phyloP scores from a whole-genome alignment of 2,797 vertebrate species.

The Pangasius krempfi region DNA sequence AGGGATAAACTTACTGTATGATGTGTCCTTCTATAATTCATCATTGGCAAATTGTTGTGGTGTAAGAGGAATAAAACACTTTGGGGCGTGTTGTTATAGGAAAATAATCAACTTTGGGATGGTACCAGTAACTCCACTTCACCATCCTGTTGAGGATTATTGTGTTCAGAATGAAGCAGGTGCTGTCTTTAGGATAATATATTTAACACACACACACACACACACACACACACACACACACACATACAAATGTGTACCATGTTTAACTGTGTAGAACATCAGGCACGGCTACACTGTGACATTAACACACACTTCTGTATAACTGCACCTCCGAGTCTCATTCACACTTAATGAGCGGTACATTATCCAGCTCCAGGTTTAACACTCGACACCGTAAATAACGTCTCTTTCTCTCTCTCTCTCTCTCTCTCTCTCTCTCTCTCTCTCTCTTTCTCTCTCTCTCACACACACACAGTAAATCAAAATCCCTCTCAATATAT shows the following conservation, averaged over 20 bases:
- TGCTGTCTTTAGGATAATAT: background rate
- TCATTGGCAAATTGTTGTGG: too few species aligned
- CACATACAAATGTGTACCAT: background rate
- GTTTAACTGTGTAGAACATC: slow-evolving; percentile 14
- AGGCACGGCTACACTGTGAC: background rate
- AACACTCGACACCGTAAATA: background rate
- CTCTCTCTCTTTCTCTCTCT: background rate
- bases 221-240: background rate
- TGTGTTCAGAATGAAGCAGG: background rate
- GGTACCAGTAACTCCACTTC: background rate
- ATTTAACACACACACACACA: background rate
- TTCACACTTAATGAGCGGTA: slow-evolving; percentile 10
- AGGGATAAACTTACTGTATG: too few species aligned
- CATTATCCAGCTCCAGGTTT: slow-evolving; percentile 5
- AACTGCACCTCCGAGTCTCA: slow-evolving; percentile 15
- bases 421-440: background rate
- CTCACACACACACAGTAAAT: slow-evolving; percentile 1
- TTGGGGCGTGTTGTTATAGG: background rate
- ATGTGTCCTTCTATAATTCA: too few species aligned
- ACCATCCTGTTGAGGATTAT: background rate
- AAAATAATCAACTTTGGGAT: background rate
- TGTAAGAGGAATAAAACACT: background rate
- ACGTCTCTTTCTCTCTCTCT: background rate
- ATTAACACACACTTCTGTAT: background rate
- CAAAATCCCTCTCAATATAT: background rate